These are phyloP conservation scores for Leptodactylus fallax DNA, from an alignment of 2,797 vertebrate species.

Conservation along the genomic window DNA sequence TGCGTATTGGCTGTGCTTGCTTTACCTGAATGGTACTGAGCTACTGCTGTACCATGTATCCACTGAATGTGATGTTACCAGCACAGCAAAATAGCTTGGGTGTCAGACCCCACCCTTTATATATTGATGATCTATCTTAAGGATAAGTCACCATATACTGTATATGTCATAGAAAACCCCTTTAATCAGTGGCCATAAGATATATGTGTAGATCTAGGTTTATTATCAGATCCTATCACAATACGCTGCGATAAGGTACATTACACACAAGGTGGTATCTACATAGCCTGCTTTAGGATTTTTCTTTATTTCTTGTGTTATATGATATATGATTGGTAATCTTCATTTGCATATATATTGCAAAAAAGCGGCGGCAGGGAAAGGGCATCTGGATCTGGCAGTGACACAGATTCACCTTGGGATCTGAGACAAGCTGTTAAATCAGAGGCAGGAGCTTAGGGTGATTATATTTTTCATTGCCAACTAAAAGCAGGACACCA, in stretches of 20 bases:
- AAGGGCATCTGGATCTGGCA: slow-evolving; percentile 22
- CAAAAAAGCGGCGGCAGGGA: background rate
- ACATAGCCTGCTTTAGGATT: background rate
- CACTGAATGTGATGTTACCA: no score
- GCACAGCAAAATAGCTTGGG: no score
- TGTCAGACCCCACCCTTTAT: no score
- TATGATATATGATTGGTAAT: background rate
- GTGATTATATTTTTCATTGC: slow-evolving; percentile 50
- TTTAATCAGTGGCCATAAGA: no score
- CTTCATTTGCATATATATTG: background rate
- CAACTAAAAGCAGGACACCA: slow-evolving; percentile 57
- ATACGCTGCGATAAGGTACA: background rate
- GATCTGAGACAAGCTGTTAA: slow-evolving; percentile 55
- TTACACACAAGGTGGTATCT: background rate
- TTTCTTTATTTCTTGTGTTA: background rate
- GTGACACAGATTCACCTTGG: slow-evolving; percentile 59
- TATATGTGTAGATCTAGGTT: background rate
- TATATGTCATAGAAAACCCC: no score
- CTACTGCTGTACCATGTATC: no score
- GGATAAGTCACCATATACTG: no score
- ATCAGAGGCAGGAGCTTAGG: slow-evolving; percentile 48
- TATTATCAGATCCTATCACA: background rate
- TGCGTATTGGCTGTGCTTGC: no score
- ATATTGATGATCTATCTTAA: no score
- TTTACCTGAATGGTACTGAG: no score